Evolutionary conservation across 2,797 vertebrate species (phyloP).

Genomic region (Pangasius larnaudii): DNA sequence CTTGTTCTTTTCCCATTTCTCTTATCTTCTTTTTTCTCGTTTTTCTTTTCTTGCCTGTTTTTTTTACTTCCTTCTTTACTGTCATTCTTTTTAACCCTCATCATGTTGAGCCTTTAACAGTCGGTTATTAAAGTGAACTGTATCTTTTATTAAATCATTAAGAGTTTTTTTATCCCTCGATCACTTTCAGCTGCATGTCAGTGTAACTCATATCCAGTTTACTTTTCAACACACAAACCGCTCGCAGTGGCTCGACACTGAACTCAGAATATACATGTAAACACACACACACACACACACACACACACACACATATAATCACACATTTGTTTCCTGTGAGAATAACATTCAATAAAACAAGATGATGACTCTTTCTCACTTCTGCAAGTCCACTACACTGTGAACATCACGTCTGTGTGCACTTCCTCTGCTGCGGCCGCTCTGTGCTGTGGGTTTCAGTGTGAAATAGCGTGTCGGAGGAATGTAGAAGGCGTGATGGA

Average conservation of each 20-base stretch:
- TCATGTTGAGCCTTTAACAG: background rate
- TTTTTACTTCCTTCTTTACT: background rate
- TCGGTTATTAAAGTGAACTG: background rate
- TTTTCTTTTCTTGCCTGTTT: background rate
- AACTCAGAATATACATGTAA: background rate
- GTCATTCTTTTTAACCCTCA: background rate
- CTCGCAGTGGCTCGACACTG: too few relatives aligned
- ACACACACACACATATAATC: background rate
- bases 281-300: constrained; percentile 4
- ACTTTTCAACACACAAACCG: background rate
- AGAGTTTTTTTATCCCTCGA: background rate
- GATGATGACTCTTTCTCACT: background rate
- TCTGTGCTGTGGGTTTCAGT: background rate
- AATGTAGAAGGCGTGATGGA: background rate
- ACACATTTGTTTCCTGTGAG: background rate
- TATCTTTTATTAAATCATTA: background rate
- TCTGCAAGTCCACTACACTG: constrained; percentile 1
- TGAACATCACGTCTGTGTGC: background rate
- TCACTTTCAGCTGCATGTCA: background rate
- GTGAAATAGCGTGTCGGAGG: background rate
- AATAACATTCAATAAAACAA: background rate
- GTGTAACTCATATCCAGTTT: background rate
- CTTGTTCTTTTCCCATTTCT: background rate
- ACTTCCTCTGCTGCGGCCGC: background rate
- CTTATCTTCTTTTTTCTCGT: background rate